Percentiles rank a stretch among this genome's conserved stretches.
Evolutionary conservation across 2,113 vertebrate genomes (phyloP).

Genomic region (Petromus typicus): DNA sequence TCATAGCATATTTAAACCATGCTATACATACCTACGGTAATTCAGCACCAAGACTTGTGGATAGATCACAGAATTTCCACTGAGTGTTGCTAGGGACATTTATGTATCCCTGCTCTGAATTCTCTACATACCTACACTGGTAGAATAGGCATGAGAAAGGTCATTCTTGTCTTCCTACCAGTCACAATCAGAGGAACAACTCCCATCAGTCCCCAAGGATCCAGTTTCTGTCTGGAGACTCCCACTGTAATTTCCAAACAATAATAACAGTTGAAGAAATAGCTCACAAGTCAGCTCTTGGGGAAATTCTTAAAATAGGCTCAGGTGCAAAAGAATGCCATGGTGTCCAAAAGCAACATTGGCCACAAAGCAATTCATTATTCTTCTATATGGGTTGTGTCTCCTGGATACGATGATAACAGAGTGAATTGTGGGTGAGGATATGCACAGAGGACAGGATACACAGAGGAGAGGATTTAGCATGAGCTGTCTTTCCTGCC

Average conservation of each 20-base stretch:
- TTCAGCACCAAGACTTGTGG: neutral
- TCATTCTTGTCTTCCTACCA: neutral
- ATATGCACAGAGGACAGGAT: neutral
- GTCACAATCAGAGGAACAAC: fast-evolving
- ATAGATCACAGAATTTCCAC: neutral
- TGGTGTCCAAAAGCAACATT: neutral
- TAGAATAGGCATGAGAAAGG: neutral
- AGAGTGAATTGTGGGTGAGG: neutral
- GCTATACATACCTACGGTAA: neutral
- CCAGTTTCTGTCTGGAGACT: neutral
- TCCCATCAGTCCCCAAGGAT: neutral
- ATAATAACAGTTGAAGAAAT: neutral
- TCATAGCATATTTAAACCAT: neutral
- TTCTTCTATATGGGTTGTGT: too few relatives aligned
- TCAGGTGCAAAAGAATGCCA: neutral
- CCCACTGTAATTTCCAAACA: neutral
- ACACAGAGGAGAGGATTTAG: neutral
- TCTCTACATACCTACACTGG: neutral
- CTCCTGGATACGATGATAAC: neutral
- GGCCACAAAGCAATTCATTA: neutral
- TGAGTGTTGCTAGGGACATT: neutral
- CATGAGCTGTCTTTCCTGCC: neutral
- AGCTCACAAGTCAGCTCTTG: neutral
- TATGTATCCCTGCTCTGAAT: neutral
- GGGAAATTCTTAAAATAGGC: neutral